Base-by-base conservation (phyloP, 1,140 invertebrate species). In the Acromyrmex charruanus region DNA sequence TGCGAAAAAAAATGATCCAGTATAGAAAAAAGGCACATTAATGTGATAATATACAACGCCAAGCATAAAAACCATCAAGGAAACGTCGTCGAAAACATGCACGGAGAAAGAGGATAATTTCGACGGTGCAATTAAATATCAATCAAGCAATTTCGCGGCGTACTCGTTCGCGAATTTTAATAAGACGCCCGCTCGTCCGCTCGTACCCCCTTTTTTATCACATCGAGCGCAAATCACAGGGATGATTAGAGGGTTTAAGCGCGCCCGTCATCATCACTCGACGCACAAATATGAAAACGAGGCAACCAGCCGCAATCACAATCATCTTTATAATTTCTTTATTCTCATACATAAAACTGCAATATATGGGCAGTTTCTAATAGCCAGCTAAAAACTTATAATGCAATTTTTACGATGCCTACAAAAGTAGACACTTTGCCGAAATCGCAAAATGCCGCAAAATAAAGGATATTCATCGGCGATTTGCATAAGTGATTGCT, bases 111-210 rank as follows among this genome's bases (percentile, higher is more conserved):
- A 49, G 69, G 68, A 72, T 84, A 69, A 86, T 82, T 86, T 81
- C 77, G 51, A 68, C 39, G 61, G 35, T 39, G 85, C 85, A 86
- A 86, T 86, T 86, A 86, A 86, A 86, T 86, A 71, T 86, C 77
- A 80, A 86, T 86, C 85, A 82, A 18, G 77, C 63, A 3, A 28
- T 16, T 31, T 51, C 69, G 35, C 49, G 55, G 25, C 39, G 25
- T 25, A 63, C n/a, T 85, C 35, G 31, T 69, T 18, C 77, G 53
- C 63, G 65, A 51, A 80, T 86, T 77, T 81, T 71, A 68, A 79
- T 77, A 85, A 85, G 59, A 31, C 25, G 10, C 16, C 21, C 35
- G 18, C 31, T 25, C 14, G 18, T n/a, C 25, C 12, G 3, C 14
- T 12, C 44, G 18, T 58, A 9, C 53, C 3, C 66, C 12, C 16